Evolutionary conservation across 2,888 invertebrate genomes (phyloP), one percentile per base, ranked within the genome.

Genomic region (Desoria tigrina): DNA sequence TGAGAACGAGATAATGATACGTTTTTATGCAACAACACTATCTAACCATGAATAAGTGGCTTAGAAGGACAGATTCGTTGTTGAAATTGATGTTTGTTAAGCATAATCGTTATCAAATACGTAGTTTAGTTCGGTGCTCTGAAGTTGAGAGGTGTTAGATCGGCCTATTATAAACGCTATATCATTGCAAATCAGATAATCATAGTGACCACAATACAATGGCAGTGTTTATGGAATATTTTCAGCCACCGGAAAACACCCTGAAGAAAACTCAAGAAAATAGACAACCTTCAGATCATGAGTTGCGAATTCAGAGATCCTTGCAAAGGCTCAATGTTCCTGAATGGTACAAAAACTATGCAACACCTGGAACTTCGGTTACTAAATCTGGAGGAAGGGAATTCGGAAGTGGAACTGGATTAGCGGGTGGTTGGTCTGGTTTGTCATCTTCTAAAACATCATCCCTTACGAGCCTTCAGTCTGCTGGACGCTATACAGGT

Each of bases 301-400:
- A 96, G 82, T 84, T 95, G 74, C 87, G 95, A 77, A 91, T 96
- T 70, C 67, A 57, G 23, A 88, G 93, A 77, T 95, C 95, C 59
- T 83, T 96, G 78, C 94, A 94, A 82, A 92, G 93, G 79, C 87
- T 96, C 77, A 92, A 94, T 83, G 89, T 96, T 72, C 96, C 96
- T 72, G 94, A 95, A 81, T 96, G 96, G 96, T 95, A 88, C 83
- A 88, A 88, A 80, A 88, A 87, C 79, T 87, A 72, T 62, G 70
- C 68, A 26, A 62, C 63, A 23, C 58, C 66, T 37, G 66, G 68
- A 21, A 61, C 58, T 24, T 57, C 68, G 11, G 61, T 28, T 4
- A 66, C 57, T 23, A 55, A 63, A 2, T 16, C 59, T 28, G 58
- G 24, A 51, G 58, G 64, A 45, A 59, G 55, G 16, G 68, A 71